phyloP scores from a whole-genome alignment of 2,888 invertebrate species.

The Protodeltote pygarga region DNA sequence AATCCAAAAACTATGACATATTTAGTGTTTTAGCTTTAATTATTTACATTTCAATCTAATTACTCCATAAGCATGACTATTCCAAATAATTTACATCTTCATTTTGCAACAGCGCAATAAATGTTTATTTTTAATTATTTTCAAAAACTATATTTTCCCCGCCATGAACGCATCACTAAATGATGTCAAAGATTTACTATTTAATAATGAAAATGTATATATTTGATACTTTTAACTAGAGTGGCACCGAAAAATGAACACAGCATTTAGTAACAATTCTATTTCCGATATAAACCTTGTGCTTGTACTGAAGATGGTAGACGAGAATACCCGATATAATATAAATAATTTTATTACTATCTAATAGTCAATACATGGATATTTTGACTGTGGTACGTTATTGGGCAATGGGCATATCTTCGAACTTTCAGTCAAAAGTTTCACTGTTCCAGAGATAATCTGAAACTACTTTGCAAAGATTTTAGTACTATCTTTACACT shows the following conservation, averaged over 20 bases:
- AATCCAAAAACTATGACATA: slow-evolving; percentile 14
- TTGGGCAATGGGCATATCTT: no score
- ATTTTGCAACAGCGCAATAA: slow-evolving; percentile 36
- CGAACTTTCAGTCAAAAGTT: no score
- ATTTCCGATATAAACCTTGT: slow-evolving; percentile 29
- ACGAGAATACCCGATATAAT: no score
- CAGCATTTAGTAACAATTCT: slow-evolving; percentile 38
- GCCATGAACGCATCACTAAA: slow-evolving; percentile 49
- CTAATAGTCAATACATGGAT: no score
- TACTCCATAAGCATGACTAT: not conserved
- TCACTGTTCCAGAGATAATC: no score
- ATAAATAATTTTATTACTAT: no score
- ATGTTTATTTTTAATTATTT: slow-evolving; percentile 25
- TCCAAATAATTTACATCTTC: slow-evolving; percentile 1
- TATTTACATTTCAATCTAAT: not conserved
- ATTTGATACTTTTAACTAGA: slow-evolving; percentile 52
- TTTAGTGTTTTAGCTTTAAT: slow-evolving; percentile 7
- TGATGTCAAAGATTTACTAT: slow-evolving; percentile 50
- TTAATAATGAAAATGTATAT: slow-evolving; percentile 56
- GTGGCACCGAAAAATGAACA: slow-evolving; percentile 42
- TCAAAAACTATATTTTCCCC: slow-evolving; percentile 27
- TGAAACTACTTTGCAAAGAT: no score
- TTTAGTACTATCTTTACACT: no score
- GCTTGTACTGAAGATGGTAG: no score
- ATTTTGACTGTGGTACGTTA: no score